These are phyloP conservation scores for Plagiodera versicolora DNA, from an alignment of 2,888 invertebrate species.

Conservation along the genomic window DNA sequence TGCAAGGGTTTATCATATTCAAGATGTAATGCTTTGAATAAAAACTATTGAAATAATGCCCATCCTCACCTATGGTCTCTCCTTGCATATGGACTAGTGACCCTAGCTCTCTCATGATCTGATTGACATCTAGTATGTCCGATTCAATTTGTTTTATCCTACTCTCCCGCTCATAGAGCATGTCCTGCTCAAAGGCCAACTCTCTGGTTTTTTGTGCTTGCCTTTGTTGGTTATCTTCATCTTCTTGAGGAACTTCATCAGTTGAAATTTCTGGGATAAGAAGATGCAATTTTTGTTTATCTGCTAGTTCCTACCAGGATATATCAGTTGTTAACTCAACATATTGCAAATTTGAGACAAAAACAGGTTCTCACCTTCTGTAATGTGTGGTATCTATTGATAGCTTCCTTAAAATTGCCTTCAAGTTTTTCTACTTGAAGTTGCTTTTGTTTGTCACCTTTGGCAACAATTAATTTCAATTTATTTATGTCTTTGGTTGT, in stretches of 20 bases:
- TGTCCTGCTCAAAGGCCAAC: slow-evolving; percentile 76
- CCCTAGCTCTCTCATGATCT: slow-evolving; percentile 78
- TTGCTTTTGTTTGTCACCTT: slow-evolving; percentile 77
- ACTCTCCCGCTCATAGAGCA: slow-evolving; percentile 78
- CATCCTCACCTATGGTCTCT: slow-evolving; percentile 65
- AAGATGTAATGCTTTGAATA: too few relatives aligned
- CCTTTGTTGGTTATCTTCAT: slow-evolving; percentile 51
- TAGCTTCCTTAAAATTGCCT: slow-evolving; percentile 78
- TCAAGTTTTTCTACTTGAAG: slow-evolving; percentile 83
- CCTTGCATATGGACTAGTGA: slow-evolving; percentile 73
- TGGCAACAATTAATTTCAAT: slow-evolving; percentile 68
- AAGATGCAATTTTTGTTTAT: slow-evolving; percentile 69
- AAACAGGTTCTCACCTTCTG: slow-evolving; percentile 81
- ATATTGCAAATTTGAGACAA: too few relatives aligned
- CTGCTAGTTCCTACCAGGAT: slow-evolving; percentile 60
- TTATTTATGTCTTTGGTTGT: slow-evolving; percentile 74
- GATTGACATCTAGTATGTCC: slow-evolving; percentile 79
- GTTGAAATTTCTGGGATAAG: slow-evolving; percentile 40
- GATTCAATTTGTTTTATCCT: slow-evolving; percentile 80
- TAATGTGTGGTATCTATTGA: slow-evolving; percentile 68
- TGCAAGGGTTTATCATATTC: too few relatives aligned
- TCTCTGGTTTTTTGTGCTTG: slow-evolving; percentile 58
- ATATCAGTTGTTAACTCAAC: not conserved
- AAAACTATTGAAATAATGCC: too few relatives aligned
- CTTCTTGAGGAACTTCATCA: slow-evolving; percentile 45